Evolutionary conservation across 1,140 invertebrate genomes (phyloP), one percentile per base, ranked within the genome.

Genomic region (Drosophila lacteicornis): DNA sequence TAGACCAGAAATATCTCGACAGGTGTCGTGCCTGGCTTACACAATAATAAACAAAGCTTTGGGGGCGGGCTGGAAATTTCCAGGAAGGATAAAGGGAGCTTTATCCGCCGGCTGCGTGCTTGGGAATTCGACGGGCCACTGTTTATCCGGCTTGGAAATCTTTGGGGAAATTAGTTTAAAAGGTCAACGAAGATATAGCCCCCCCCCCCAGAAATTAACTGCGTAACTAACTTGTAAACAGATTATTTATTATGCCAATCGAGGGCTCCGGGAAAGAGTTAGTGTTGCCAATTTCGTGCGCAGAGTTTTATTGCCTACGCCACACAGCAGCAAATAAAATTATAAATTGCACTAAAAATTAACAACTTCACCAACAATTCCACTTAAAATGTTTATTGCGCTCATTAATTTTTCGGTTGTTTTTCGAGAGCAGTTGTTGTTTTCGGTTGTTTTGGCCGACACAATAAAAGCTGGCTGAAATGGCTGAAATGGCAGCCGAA

Each of bases 261-360:
- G 61, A 61, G 75, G 60, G 40, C 17, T 17, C 43, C 9, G 30
- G 13, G 13, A 70, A 70, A 55, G 62, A 70, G 67, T 68, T 70
- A 70, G 67, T 55, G 62, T 69, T 53, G 69, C 82, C 79, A 79
- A 86, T 86, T 86, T 58, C 60, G 53, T 43, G 59, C 75, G 59
- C 79, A 77, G 53, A 82, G 84, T 90, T 90, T 85, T 85, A 88
- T 88, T 81, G 81, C 86, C 76, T 81, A 80, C 73, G 81, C 86
- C 82, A 74, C 63, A 68, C 30, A 58, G 51, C 33, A 17, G 69
- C 36, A 50, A 74, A 51, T 74, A 60, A 74, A 80, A 91, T 85
- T 70, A 90, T 90, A 85, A 90, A 90, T 90, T 85, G 86, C 86
- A 90, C 85, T 90, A 90, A 91, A 90, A 90, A 91, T 90, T 90